These are phyloP conservation scores for Odontamblyopus rebecca DNA, from an alignment of 2,797 vertebrate species.

Conservation along the genomic window DNA sequence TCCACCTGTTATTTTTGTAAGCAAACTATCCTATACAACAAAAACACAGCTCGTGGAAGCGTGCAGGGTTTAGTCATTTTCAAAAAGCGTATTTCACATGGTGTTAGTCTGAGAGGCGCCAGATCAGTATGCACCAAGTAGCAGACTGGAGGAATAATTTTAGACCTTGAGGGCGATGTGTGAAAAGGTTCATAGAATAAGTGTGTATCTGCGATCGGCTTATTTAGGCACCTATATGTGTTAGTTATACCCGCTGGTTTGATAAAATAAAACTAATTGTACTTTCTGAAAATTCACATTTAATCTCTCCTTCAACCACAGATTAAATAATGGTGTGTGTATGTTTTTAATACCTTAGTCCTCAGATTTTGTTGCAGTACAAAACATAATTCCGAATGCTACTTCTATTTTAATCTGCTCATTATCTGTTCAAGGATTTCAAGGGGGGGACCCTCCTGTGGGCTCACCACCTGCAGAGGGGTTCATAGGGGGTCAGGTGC, in stretches of 20 bases:
- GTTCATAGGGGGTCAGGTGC: too few species aligned
- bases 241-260: neutral
- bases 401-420: too few species aligned
- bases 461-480: too few species aligned
- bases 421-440: too few species aligned
- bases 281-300: neutral
- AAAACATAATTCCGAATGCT: too few species aligned
- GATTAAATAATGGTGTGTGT: too few species aligned
- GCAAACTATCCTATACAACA: neutral
- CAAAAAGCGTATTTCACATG: neutral
- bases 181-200: neutral
- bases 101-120: neutral
- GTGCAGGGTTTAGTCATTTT: neutral
- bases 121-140: neutral
- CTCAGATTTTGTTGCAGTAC: too few species aligned
- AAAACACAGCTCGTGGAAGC: neutral
- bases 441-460: too few species aligned
- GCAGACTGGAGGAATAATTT: neutral
- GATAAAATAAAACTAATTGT: neutral
- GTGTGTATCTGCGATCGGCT: too few species aligned
- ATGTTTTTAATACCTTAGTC: too few species aligned
- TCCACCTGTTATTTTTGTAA: constrained; percentile 3
- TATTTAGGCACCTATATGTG: too few species aligned
- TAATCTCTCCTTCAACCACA: neutral
- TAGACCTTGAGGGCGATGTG: constrained; percentile 1